Base-by-base conservation (phyloP, 2,797 vertebrate genomes). In the Aplochiton taeniatus region DNA sequence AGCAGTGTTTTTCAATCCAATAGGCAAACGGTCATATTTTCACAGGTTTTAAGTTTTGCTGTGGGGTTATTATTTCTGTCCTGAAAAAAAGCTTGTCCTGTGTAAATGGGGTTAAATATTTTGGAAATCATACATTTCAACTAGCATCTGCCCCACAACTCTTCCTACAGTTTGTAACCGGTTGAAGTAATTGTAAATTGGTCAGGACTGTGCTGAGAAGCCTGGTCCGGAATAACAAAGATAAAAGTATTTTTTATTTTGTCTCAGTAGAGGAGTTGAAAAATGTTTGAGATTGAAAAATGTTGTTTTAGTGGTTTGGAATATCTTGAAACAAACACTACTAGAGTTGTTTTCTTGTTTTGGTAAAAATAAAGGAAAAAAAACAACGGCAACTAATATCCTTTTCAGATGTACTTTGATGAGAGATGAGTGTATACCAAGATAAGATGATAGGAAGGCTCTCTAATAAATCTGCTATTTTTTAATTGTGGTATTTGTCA, bases 121-220 rank as follows among this genome's bases (percentile, higher is more conserved):
- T 77, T 72, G 79, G 86, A 91, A 93, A 92, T 92, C 90, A 94
- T 93, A 92, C 85, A 76, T 89, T 90, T 94, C 85, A 85, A 85
- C 73, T 62, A 3, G 46, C 47, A 14, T 61, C 16, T 68, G 57
- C 68, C 65, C 55, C 58, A n/a, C 61, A 46, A 12, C 61, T 18
- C 14, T 12, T 44, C 44, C 9, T 46, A 13, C n/a, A 20, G 50
- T 19, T 44, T 45, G 19, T 44, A 50, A 48, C 75, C 66, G 74
- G 75, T 68, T 70, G 59, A 18, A 18, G 11, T 48, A 54, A 48
- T 18, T 59, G 12, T 47, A 31, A 45, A 47, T 48, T 47, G 58
- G 31, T 17, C 58, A 47, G 47, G 13, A 47, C 13, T 14, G 58
- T 60, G 44, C 58, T 60, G 41, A 8, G 13, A 12, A 57, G 47